Percentiles rank a stretch among this genome's conserved stretches.
Conservation (phyloP, 35 echinoderm and acorn worm genomes). For the Apostichopus parvimensis region DNA sequence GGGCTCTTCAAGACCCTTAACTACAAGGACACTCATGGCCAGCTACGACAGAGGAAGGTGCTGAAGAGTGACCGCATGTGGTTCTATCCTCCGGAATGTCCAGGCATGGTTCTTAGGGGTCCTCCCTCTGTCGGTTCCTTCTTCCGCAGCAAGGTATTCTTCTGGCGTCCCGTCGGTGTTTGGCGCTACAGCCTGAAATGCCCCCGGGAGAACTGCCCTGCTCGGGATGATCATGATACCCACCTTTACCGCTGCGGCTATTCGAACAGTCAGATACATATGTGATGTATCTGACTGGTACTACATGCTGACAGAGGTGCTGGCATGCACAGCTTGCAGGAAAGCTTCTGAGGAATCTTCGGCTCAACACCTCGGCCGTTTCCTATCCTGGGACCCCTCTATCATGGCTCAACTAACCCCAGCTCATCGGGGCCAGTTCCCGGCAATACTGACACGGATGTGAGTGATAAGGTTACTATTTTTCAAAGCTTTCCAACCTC, state of each 20-base stretch:
- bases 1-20: no score
- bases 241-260: constrained; percentile 30
- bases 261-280: neutral
- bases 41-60: no score
- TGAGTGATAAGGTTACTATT: no score
- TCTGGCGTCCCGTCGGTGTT: constrained; percentile 45
- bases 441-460: no score
- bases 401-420: constrained; percentile 40
- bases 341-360: constrained; percentile 31
- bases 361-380: constrained; percentile 26
- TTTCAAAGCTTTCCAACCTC: no score
- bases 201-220: constrained; percentile 32
- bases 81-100: no score
- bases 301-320: constrained; percentile 53
- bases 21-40: no score
- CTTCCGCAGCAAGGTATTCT: constrained; percentile 31
- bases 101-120: no score
- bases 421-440: constrained; percentile 3
- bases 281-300: constrained; percentile 43
- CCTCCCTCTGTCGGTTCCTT: neutral
- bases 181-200: constrained; percentile 32
- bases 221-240: neutral
- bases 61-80: no score
- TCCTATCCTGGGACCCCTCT: constrained; percentile 14
- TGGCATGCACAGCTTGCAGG: constrained; percentile 43